phyloP scores from a whole-genome alignment of 2,113 vertebrate genomes.

The Spea multiplicata region DNA sequence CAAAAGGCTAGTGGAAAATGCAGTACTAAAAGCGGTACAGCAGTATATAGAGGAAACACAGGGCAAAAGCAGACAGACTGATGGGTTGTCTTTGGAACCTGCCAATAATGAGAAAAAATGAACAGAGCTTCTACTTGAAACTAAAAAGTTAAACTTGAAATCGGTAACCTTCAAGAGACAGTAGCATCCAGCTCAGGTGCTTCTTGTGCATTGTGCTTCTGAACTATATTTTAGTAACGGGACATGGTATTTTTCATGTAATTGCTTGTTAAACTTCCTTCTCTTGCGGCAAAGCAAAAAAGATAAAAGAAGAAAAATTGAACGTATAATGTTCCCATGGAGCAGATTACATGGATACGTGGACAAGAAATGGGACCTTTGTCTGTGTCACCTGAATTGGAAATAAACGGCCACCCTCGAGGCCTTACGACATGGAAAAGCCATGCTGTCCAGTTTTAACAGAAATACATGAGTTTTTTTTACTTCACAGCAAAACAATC shows the following conservation, averaged over 20 bases:
- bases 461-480: conserved; percentile 42
- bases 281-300: conserved; percentile 52
- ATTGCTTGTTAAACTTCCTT: conserved; percentile 42
- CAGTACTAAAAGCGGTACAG: conserved; percentile 81
- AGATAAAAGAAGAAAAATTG: conserved; percentile 19
- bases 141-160: conserved; percentile 32
- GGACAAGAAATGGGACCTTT: conserved; percentile 44
- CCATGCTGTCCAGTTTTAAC: conserved; percentile 49
- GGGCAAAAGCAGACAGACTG: conserved; percentile 66
- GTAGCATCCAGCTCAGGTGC: conserved; percentile 51
- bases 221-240: conserved; percentile 51
- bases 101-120: conserved; percentile 51
- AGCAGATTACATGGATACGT: conserved; percentile 27
- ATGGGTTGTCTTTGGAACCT: conserved; percentile 62
- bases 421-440: conserved; percentile 51
- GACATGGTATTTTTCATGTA: conserved; percentile 30
- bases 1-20: conserved; percentile 84
- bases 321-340: conserved; percentile 11
- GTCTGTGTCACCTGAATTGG: conserved; percentile 36
- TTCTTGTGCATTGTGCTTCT: conserved; percentile 26
- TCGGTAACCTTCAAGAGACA: conserved; percentile 33
- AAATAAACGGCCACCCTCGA: conserved; percentile 43
- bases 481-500: conserved; percentile 47
- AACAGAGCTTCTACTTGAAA: conserved; percentile 39
- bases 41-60: conserved; percentile 85